A percentile compares a stretch with the other conserved stretches of the same genome.
Evolutionary conservation across 2,113 vertebrate genomes (phyloP).

Genomic region (Electrona antarctica): DNA sequence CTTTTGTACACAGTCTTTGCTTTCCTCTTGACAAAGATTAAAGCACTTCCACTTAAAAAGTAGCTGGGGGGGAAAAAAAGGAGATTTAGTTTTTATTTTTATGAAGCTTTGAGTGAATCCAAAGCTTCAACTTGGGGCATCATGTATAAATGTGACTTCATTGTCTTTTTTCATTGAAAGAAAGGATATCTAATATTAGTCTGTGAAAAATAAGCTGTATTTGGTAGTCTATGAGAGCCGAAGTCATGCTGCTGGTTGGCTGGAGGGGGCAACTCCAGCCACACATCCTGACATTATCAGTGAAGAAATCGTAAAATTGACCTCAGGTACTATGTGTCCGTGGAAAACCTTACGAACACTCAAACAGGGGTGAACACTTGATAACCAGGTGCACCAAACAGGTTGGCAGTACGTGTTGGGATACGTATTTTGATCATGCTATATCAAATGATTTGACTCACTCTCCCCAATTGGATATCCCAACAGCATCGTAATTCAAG

Average conservation of each 20-base stretch:
- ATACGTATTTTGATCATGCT: constrained; percentile 45
- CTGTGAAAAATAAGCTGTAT: constrained; percentile 30
- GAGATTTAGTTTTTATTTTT: constrained; percentile 41
- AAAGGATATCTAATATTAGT: constrained; percentile 6
- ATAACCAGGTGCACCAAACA: constrained; percentile 30
- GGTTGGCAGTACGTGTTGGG: constrained; percentile 36
- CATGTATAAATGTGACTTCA: constrained; percentile 38
- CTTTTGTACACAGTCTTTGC: constrained; percentile 77
- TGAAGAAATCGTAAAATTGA: constrained; percentile 18
- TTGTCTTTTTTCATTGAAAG: constrained; percentile 42
- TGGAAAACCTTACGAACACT: constrained; percentile 16
- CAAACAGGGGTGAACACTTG: constrained; percentile 25
- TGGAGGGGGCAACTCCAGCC: constrained; percentile 5
- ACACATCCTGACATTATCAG: background rate
- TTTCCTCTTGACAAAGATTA: constrained; percentile 59
- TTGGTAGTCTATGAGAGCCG: constrained; percentile 9
- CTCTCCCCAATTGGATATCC: constrained; percentile 44
- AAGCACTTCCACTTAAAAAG: constrained; percentile 56
- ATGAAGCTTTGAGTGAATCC: constrained; percentile 48
- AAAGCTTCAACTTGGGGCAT: constrained; percentile 50
- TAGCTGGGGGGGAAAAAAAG: constrained; percentile 51
- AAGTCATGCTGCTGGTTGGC: constrained; percentile 10
- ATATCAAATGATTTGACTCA: constrained; percentile 49
- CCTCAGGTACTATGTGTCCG: constrained; percentile 7
- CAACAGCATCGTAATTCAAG: constrained; percentile 62